phyloP scores from a whole-genome alignment of 2,888 invertebrate species.

The Endotricha flammealis region DNA sequence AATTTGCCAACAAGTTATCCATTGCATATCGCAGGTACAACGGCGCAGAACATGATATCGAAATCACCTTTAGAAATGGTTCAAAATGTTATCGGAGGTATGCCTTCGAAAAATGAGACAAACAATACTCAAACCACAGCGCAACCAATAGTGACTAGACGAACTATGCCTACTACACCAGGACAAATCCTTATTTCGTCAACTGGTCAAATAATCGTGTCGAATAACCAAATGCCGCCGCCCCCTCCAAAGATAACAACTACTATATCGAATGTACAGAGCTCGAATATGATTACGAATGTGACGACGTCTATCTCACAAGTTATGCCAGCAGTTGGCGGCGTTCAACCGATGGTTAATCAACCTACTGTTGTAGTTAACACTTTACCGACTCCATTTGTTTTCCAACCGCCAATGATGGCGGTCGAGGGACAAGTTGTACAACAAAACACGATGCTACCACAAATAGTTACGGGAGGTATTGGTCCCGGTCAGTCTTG shows the following conservation, averaged over 20 bases:
- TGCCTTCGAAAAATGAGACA: slow-evolving; percentile 68
- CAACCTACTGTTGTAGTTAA: slow-evolving; percentile 90
- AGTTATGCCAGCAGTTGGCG: slow-evolving; percentile 80
- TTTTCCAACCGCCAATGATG: slow-evolving; percentile 88
- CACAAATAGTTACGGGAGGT: slow-evolving; percentile 83
- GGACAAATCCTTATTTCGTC: slow-evolving; percentile 88
- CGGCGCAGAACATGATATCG: slow-evolving; percentile 72
- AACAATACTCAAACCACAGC: slow-evolving; percentile 62
- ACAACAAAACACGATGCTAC: slow-evolving; percentile 83
- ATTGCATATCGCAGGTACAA: slow-evolving; percentile 66
- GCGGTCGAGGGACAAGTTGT: slow-evolving; percentile 85
- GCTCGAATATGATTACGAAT: slow-evolving; percentile 80
- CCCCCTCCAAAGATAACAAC: slow-evolving; percentile 79
- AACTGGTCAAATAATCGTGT: slow-evolving; percentile 85
- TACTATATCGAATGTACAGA: slow-evolving; percentile 80
- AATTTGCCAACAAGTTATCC: slow-evolving; percentile 68
- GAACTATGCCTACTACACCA: slow-evolving; percentile 54
- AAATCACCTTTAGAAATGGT: slow-evolving; percentile 87
- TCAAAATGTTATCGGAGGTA: slow-evolving; percentile 85
- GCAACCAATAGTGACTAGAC: slow-evolving; percentile 38
- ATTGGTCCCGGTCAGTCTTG: slow-evolving; percentile 77
- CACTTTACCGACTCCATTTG: slow-evolving; percentile 86
- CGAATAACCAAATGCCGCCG: slow-evolving; percentile 81
- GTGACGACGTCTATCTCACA: slow-evolving; percentile 82
- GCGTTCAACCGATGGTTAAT: slow-evolving; percentile 82